These are phyloP conservation scores for Chelonia mydas DNA, from an alignment of 2,797 vertebrate species.

Conservation along the genomic window DNA sequence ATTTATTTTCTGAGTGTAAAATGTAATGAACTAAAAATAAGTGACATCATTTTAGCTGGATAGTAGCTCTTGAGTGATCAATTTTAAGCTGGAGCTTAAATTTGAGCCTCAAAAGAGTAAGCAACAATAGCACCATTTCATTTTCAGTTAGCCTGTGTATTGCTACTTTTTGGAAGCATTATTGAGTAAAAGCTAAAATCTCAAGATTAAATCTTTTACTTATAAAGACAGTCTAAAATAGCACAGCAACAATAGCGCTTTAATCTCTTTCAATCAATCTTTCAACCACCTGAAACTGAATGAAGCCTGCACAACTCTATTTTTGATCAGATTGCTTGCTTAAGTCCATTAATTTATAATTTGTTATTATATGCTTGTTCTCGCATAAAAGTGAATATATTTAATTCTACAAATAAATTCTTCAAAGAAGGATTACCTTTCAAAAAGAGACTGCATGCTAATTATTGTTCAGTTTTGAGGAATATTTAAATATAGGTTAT, in stretches of 20 bases:
- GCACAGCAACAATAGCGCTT: not conserved
- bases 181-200: not conserved
- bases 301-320: not conserved
- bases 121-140: constrained; percentile 21
- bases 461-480: not conserved
- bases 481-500: not conserved
- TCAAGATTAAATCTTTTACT: constrained; percentile 19
- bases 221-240: not conserved
- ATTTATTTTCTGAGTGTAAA: not conserved
- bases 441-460: not conserved
- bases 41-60: not conserved
- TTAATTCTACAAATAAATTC: not conserved
- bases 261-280: constrained; percentile 38
- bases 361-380: not conserved
- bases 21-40: not conserved
- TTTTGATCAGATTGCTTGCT: constrained; percentile 4
- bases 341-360: constrained; percentile 27
- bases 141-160: not conserved
- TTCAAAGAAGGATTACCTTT: not conserved
- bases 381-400: not conserved
- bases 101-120: not conserved
- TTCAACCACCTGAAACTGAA: constrained; percentile 3
- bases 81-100: not conserved
- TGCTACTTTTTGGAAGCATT: not conserved
- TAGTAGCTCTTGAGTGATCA: not conserved